Conservation (phyloP, 2,888 invertebrate genomes). For the Temnothorax ravouxi region DNA sequence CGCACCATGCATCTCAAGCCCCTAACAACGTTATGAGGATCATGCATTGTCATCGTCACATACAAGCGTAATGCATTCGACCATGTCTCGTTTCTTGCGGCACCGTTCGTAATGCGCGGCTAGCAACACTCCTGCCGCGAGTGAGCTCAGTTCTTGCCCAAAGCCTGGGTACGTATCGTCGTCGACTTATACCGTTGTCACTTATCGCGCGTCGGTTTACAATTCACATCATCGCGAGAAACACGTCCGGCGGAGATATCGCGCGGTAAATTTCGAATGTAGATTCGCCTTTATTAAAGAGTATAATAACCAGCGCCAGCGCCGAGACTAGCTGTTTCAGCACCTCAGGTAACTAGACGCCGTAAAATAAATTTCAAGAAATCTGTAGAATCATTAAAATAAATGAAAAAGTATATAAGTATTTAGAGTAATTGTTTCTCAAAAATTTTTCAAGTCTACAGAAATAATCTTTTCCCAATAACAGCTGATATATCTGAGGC, state of each 20-base stretch:
- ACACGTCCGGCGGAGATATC: conserved; percentile 40
- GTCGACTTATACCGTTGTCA: conserved; percentile 17
- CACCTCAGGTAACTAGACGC: neutral
- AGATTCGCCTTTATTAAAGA: neutral
- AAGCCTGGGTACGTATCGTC: conserved; percentile 26
- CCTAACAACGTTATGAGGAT: conserved; percentile 33
- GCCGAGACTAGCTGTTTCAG: neutral
- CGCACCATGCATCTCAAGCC: conserved; percentile 26
- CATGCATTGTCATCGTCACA: conserved; percentile 51
- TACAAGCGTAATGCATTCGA: conserved; percentile 38
- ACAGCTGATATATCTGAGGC: neutral
- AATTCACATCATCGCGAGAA: conserved; percentile 41
- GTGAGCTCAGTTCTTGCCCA: conserved; percentile 42
- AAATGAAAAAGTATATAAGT: neutral
- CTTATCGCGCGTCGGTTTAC: conserved; percentile 49
- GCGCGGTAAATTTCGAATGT: conserved; percentile 35
- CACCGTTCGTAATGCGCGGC: conserved; percentile 41
- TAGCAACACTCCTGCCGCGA: conserved; percentile 47
- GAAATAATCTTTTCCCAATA: neutral
- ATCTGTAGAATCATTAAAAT: neutral
- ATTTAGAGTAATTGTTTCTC: neutral
- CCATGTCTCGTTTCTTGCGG: conserved; percentile 47
- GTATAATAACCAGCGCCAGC: neutral
- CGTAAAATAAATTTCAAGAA: neutral
- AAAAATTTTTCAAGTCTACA: neutral